These are phyloP conservation scores for Callithrix jacchus DNA, from an alignment of 2,113 vertebrate species.

Conservation along the genomic window DNA sequence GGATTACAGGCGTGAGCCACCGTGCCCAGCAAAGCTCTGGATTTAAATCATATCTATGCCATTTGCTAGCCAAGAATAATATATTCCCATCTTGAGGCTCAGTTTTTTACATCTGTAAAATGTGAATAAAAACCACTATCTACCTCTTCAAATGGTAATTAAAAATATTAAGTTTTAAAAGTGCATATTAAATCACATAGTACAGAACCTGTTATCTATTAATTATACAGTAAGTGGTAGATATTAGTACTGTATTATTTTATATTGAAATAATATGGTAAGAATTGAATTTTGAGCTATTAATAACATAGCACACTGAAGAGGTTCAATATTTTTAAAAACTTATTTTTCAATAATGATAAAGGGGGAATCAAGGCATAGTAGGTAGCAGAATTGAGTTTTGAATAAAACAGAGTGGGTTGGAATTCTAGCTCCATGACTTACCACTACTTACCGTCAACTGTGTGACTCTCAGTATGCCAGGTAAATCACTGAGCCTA, in stretches of 20 bases:
- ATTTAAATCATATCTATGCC: neutral
- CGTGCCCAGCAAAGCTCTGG: neutral
- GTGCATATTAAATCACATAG: neutral
- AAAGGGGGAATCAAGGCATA: neutral
- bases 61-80: neutral
- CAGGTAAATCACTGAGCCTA: neutral
- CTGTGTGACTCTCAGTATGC: neutral
- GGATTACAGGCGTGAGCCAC: too few species aligned
- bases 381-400: neutral
- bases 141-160: neutral
- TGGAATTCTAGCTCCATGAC: neutral
- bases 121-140: neutral
- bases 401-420: neutral
- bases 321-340: neutral
- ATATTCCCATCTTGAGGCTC: neutral
- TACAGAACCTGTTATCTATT: neutral
- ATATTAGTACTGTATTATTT: neutral
- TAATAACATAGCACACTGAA: neutral
- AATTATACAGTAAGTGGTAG: neutral
- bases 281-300: neutral
- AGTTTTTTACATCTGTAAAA: slow-evolving; percentile 8
- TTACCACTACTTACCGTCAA: neutral
- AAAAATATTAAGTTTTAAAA: neutral
- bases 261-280: neutral
- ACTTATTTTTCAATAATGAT: neutral